Evolutionary conservation across 2,888 invertebrate genomes (phyloP), one percentile per base, ranked within the genome.

Genomic region (Diabrotica balteata): DNA sequence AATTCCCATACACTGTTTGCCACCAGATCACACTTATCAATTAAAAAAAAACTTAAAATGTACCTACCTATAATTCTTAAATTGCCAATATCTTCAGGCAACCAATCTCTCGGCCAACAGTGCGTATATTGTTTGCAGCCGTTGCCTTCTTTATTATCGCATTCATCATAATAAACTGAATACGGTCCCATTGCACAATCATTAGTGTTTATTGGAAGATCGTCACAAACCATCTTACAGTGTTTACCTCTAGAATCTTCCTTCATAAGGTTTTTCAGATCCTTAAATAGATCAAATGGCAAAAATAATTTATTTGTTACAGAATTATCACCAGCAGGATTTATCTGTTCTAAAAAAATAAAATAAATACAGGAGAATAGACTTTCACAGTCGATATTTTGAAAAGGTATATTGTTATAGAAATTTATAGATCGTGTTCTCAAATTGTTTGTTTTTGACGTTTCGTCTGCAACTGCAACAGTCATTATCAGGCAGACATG

Each of bases 41-140:
- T 4, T 32, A 32, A 32, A 32, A 32, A 2, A 32, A 32, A 32
- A 32, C 32, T 2, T 32, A 49, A 17, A 62, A 43, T 62, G 10
- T 42, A 45, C 9, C 42, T 59, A 68, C 63, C 70, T 60, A 73
- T 66, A 17, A 75, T 66, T 65, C 75, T 68, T 61, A 94, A 85
- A 80, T 91, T 89, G 49, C 88, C 88, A 77, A 91, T 89, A 82
- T 97, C 96, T 77, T 88, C 86, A 0, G 96, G 90, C 67, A 98
- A 84, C 97, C 97, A 98, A 80, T 97, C 97, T 86, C 92, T 92
- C 3, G 97, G 97, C 97, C 97, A 97, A 82, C 96, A 97, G 70
- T 89, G 89, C 2, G 95, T 93, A 72, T 86, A 86, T 22, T 80
- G 70, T 51, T 72, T 68, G 2, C 60, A 49, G 49, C 44, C 47